Conservation (phyloP, 2,113 vertebrate species). For the Sinocyclocheilus anophthalmus region DNA sequence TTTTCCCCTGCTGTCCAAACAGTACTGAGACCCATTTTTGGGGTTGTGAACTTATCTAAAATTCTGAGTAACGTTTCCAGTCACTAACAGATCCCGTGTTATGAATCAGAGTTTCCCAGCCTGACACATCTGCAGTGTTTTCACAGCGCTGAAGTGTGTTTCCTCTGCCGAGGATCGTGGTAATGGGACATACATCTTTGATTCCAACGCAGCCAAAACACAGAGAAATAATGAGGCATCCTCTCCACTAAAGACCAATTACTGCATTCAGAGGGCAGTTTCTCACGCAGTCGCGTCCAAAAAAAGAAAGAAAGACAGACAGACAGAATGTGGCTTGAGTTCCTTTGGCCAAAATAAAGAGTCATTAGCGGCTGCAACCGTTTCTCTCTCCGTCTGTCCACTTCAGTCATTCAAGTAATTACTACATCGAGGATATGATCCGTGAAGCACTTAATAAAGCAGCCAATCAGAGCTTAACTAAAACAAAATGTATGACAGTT, state of each 20-base stretch:
- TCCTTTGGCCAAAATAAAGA: conserved; percentile 19
- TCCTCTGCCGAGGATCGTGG: neutral
- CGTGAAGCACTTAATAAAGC: conserved; percentile 64
- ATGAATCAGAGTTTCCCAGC: conserved; percentile 13
- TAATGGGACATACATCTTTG: conserved; percentile 19
- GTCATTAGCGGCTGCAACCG: neutral
- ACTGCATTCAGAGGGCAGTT: conserved; percentile 20
- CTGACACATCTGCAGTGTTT: neutral
- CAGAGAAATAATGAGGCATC: conserved; percentile 43
- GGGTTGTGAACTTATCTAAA: neutral
- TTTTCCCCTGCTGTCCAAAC: neutral
- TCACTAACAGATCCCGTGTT: neutral
- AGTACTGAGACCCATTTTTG: neutral
- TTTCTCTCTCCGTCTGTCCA: conserved; percentile 24
- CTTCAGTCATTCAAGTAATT: conserved; percentile 68
- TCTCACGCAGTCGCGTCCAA: neutral
- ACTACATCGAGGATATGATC: conserved; percentile 67
- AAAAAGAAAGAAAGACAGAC: neutral
- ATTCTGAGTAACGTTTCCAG: neutral
- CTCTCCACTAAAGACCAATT: conserved; percentile 37
- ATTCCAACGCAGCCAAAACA: conserved; percentile 31
- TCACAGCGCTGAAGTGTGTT: neutral
- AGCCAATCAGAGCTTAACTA: conserved; percentile 66
- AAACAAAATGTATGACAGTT: conserved; percentile 59
- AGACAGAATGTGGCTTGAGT: neutral